Conservation (phyloP, 2,113 vertebrate species). For the Triplophysa dalaica region DNA sequence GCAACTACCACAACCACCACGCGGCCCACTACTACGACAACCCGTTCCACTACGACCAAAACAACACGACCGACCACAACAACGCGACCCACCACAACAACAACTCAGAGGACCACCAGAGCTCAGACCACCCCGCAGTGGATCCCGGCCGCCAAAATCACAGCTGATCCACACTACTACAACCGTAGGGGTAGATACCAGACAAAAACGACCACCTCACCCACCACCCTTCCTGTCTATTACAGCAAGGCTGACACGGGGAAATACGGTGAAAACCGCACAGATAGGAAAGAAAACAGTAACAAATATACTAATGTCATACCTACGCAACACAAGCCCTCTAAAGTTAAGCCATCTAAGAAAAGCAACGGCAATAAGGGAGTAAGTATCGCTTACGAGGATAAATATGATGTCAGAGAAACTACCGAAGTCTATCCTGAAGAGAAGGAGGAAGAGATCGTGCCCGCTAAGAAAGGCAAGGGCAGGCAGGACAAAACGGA, state of each 20-base stretch:
- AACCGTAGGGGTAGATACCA: conserved; percentile 74
- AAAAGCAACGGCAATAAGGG: conserved; percentile 81
- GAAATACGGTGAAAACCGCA: conserved; percentile 82
- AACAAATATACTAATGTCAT: conserved; percentile 67
- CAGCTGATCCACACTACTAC: conserved; percentile 72
- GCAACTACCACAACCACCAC: conserved; percentile 66
- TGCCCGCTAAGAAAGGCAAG: conserved; percentile 77
- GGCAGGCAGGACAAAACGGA: conserved; percentile 79
- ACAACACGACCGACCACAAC: conserved; percentile 65
- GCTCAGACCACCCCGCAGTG: conserved; percentile 58
- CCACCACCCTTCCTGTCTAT: conserved; percentile 64
- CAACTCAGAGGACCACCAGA: conserved; percentile 65
- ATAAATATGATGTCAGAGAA: conserved; percentile 75
- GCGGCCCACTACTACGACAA: conserved; percentile 58
- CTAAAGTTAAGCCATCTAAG: conserved; percentile 77
- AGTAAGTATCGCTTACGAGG: conserved; percentile 85
- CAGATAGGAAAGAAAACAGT: conserved; percentile 76
- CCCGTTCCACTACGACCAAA: conserved; percentile 63
- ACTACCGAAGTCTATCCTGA: conserved; percentile 73
- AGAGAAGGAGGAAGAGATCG: conserved; percentile 66
- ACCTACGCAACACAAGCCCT: conserved; percentile 74
- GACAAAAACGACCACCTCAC: conserved; percentile 61
- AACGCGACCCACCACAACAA: conserved; percentile 66
- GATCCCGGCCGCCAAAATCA: conserved; percentile 66
- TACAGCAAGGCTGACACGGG: conserved; percentile 65